Conservation (phyloP, 2,888 invertebrate genomes). For the Liopterus haemorrhoidalis region DNA sequence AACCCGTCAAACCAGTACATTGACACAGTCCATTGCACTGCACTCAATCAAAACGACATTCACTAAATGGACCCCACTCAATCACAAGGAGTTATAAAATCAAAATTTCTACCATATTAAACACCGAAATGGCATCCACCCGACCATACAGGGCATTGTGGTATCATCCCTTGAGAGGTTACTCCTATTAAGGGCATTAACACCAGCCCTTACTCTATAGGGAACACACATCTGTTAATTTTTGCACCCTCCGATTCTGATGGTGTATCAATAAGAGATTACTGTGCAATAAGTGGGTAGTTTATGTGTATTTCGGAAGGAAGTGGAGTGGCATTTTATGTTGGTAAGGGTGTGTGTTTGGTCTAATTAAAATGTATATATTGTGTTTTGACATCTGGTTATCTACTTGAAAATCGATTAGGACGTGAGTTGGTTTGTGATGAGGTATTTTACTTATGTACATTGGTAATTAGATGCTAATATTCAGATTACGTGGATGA, state of each 20-base stretch:
- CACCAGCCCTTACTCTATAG: constrained; percentile 44
- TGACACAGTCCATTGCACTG: too few relatives aligned
- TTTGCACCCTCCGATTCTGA: constrained; percentile 42
- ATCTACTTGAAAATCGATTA: constrained; percentile 21
- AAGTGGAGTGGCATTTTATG: constrained; percentile 15
- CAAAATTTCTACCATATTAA: constrained; percentile 32
- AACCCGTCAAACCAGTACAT: too few relatives aligned
- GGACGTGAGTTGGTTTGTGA: too few relatives aligned
- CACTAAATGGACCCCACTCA: too few relatives aligned
- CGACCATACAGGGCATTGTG: constrained; percentile 18
- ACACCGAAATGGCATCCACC: constrained; percentile 20
- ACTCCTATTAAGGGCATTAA: constrained; percentile 42
- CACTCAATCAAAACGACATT: too few relatives aligned
- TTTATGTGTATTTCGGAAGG: too few relatives aligned
- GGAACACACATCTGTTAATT: constrained; percentile 47
- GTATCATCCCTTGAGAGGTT: constrained; percentile 35
- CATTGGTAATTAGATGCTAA: too few relatives aligned
- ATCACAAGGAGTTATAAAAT: constrained; percentile 32
- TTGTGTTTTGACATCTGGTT: constrained; percentile 42
- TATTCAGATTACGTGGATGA: too few relatives aligned
- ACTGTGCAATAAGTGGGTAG: too few relatives aligned
- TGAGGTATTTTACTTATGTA: too few relatives aligned
- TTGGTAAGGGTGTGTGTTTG: constrained; percentile 34
- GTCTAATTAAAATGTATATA: constrained; percentile 45
- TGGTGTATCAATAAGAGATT: too few relatives aligned